Evolutionary conservation across 2,888 invertebrate genomes (phyloP), one percentile per base, ranked within the genome.

Genomic region (Shargacucullia verbasci): DNA sequence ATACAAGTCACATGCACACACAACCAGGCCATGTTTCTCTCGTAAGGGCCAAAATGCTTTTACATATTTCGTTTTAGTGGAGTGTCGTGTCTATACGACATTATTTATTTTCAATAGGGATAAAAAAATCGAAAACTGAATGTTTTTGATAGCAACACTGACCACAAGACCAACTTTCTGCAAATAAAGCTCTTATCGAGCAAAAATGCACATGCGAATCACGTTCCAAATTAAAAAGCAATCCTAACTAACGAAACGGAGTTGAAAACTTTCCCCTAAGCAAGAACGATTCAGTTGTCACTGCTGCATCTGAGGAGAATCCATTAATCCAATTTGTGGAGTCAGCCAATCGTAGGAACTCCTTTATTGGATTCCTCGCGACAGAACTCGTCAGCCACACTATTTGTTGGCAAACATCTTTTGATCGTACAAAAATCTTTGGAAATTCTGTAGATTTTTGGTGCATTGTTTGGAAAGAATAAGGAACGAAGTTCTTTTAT

Each of bases 321-420:
- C 82, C 83, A 84, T 84, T 84, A 84, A 85, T 84, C 79, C 81
- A 81, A 85, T 85, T 84, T 84, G 80, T 74, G 70, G 73, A 78
- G 79, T 79, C 83, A 83, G 83, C 79, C 72, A 74, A 76, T 73
- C 76, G 74, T 57, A 46, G 37, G 33, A 72, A 72, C 72, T 67
- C 71, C 68, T 72, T 73, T 81, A 81, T 78, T 79, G 75, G 76
- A 81, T 78, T 78, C 72, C 62, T 66, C 43, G 61, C 66, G 70
- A 73, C 65, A 75, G 58, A 72, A 20, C 60, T 76, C 76, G 63
- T 76, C 68, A 72, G 67, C 46, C 57, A 50, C 55, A 57, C 61
- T 60, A 50, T 70, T 71, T 63, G 49, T 67, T 50, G 48, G 55
- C 56, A 75, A 75, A 75, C 62, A 60, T 75, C 68, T 71, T 71